Conservation (phyloP, 2,888 invertebrate species). For the Rhopalosiphum nymphaeae region DNA sequence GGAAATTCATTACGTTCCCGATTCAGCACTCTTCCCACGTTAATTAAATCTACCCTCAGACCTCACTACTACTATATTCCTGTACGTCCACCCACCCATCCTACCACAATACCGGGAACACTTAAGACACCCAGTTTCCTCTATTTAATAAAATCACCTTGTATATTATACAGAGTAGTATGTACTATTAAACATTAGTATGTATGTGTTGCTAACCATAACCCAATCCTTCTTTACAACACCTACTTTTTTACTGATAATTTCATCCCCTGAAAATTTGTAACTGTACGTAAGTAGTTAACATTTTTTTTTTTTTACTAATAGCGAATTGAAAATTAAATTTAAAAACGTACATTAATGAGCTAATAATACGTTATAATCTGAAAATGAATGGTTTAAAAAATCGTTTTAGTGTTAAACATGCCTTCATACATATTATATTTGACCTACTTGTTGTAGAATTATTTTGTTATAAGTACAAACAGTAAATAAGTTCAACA, state of each 20-base stretch:
- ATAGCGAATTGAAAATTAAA: neutral
- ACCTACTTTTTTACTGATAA: neutral
- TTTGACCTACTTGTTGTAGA: neutral
- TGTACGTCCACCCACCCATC: neutral
- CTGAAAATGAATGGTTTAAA: neutral
- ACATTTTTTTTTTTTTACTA: neutral
- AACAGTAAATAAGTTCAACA: neutral
- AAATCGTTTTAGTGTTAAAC: neutral
- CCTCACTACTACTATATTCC: neutral
- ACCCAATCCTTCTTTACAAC: neutral
- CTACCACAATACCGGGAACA: neutral
- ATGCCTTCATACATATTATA: neutral
- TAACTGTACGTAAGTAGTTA: neutral
- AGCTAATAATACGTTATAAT: neutral
- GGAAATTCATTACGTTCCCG: constrained; percentile 62
- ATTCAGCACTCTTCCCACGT: constrained; percentile 57
- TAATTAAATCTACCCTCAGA: constrained; percentile 53
- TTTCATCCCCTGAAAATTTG: neutral
- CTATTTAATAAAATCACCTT: constrained; percentile 50
- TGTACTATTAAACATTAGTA: neutral
- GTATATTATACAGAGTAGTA: neutral
- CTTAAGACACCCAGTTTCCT: constrained; percentile 40
- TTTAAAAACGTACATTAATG: neutral
- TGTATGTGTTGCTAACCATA: neutral
- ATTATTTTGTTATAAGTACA: neutral